Base-by-base conservation (phyloP, 2,113 vertebrate genomes). In the Dascyllus trimaculatus region DNA sequence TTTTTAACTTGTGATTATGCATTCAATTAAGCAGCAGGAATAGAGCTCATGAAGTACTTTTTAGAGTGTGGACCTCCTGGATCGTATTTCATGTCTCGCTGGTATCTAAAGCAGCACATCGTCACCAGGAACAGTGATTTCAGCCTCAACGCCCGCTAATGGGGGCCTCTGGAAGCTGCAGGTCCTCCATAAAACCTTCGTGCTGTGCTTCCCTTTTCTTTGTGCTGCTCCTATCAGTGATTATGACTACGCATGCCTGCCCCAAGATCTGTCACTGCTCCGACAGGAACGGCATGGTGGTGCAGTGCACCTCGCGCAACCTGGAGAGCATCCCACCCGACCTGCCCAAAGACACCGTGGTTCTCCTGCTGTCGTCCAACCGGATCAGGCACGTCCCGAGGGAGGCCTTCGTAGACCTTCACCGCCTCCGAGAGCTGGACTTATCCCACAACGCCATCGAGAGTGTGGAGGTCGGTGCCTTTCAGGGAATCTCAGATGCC, bases 341-440 rank as follows among this genome's bases (percentile, higher is more conserved):
- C 85, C 89, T 98, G 66, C 97, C 97, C 0, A 78, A 71, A 0
- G 95, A 97, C 0, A 93, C 93, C 0, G 95, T 94, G 18, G 88
- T 96, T 49, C 93, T 98, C 75, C 93, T 96, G 84, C 94, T 98
- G 0, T 96, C 97, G 0, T 93, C 95, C 4, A 97, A 97, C 92
- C 93, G 81, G 22, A 97, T 97, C 75, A 94, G 94, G 72, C 93
- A 91, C 59, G 77, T 97, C 87, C 95, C 96, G 2, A 93, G 92
- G 14, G 95, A 95, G 0, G 95, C 95, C 26, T 96, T 98, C 77
- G 78, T 89, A 32, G 95, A 95, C 71, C 95, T 98, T 35, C 90
- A 74, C 54, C 95, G 84, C 63, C 94, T 97, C 80, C 84, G 93
- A 71, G 96, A 98, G 17, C 93, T 98, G 1, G 94, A 97, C 62